A percentile compares a stretch with the other conserved stretches of the same genome.
Conservation (phyloP, 2,113 vertebrate species). For the Saguinus imperator region DNA sequence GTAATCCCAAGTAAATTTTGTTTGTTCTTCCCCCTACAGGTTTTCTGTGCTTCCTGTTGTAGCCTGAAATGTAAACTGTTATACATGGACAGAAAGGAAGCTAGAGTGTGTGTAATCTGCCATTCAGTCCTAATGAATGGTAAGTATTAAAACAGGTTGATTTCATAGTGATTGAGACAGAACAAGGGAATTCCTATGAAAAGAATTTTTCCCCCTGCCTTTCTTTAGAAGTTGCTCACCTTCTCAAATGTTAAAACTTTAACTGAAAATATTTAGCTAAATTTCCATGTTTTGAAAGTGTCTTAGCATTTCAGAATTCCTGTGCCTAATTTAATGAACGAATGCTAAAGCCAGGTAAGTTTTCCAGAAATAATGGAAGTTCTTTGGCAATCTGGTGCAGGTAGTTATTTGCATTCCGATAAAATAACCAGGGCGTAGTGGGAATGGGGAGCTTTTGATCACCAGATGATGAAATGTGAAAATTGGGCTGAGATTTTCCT, state of each 20-base stretch:
- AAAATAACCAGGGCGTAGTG: background rate
- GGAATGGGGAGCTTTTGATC: background rate
- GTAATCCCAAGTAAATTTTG: constrained; percentile 51
- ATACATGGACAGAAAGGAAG: constrained; percentile 98
- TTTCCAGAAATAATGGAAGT: constrained; percentile 49
- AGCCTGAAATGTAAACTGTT: constrained; percentile 94
- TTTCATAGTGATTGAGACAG: constrained; percentile 20
- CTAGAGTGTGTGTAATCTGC: constrained; percentile 96
- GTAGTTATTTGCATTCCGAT: constrained; percentile 17
- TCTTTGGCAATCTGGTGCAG: constrained; percentile 39
- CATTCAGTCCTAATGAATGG: constrained; percentile 94
- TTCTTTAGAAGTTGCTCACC: background rate
- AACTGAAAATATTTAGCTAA: constrained; percentile 51
- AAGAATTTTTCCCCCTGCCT: background rate
- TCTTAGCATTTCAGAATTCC: constrained; percentile 15
- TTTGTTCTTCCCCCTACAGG: constrained; percentile 84
- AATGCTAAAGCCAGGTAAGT: constrained; percentile 64
- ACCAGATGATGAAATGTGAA: constrained; percentile 17
- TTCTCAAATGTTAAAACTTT: constrained; percentile 23
- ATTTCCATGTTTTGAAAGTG: constrained; percentile 32
- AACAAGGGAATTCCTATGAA: constrained; percentile 18
- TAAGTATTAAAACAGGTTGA: constrained; percentile 83
- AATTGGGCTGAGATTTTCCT: constrained; percentile 32
- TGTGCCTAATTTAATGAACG: constrained; percentile 7
- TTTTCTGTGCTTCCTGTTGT: constrained; percentile 96